phyloP scores from a whole-genome alignment of 2,888 invertebrate genomes.

The Pemphredon lugubris region DNA sequence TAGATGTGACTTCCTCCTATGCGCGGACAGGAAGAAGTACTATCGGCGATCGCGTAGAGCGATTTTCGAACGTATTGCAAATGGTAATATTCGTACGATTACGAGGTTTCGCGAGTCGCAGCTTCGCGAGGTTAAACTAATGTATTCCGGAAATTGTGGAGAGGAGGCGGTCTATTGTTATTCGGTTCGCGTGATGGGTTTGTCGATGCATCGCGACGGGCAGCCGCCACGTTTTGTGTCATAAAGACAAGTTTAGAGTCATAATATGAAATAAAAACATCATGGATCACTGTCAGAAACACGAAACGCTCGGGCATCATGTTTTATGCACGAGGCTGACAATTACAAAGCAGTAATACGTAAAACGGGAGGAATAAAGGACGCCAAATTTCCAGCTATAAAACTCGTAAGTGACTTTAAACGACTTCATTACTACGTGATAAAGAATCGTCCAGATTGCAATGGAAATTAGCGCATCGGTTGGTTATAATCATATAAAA shows the following conservation, averaged over 20 bases:
- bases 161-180: constrained; percentile 35
- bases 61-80: too few relatives aligned
- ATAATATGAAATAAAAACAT: constrained; percentile 29
- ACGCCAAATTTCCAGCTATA: constrained; percentile 1
- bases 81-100: too few relatives aligned
- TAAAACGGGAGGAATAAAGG: constrained; percentile 26
- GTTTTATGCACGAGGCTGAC: constrained; percentile 39
- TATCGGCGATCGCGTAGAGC: background rate
- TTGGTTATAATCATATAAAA: too few relatives aligned
- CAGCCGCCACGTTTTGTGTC: constrained; percentile 13
- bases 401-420: constrained; percentile 18
- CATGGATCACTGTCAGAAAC: constrained; percentile 10
- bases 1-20: constrained; percentile 56
- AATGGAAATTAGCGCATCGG: too few relatives aligned
- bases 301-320: constrained; percentile 29
- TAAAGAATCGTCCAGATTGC: too few relatives aligned
- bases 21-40: constrained; percentile 42
- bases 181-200: constrained; percentile 19
- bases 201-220: constrained; percentile 28
- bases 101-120: too few relatives aligned
- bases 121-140: too few relatives aligned
- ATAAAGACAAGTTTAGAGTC: constrained; percentile 27
- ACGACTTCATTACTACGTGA: too few relatives aligned
- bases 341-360: constrained; percentile 46
- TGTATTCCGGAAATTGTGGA: too few relatives aligned